Base-by-base conservation (phyloP, 2,888 invertebrate species). In the Cosmia trapezina region DNA sequence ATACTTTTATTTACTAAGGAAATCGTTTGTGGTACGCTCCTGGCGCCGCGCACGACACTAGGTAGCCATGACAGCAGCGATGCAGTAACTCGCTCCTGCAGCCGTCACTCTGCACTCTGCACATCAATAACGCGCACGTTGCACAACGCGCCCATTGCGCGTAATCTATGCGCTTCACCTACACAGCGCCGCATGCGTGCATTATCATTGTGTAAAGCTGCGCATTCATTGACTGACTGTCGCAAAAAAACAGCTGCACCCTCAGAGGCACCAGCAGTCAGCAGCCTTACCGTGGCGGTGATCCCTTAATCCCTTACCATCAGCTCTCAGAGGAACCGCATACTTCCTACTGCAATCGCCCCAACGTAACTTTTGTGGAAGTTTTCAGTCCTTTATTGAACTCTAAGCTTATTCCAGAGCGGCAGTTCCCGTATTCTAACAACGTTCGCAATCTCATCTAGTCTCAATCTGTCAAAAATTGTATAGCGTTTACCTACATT, bases 191-290 rank as follows among this genome's bases (percentile, higher is more conserved):
- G 17, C 77, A 68, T 65, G 78, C 72, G 74, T 79, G 83, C 83
- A 81, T 81, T 73, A 76, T 84, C 73, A 83, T 82, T 73, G 76
- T 65, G n/a, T 81, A 85, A 85, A 80, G 85, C 71, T 33, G 70
- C 51, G 28, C 65, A 83, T 70, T 70, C 81, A 65, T 56, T 6
- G 45, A 2, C 33, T 49, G 49, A 53, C 4, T 62, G 17, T 60
- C 63, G 53, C 56, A 33, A 37, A 41, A 51, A 12, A 43, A 17
- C 49, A 22, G 22, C 9, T 64, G 5, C 28, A n/a, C 8, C 17
- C 28, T 54, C 4, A 19, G 19, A 19, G 41, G 43, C 59, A 43
- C 4, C 12, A 57, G 2, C 43, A n/a, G n/a, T 2, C 12, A 57
- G 2, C 43, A n/a, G n/a, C 28, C 9, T 14, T 17, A 59, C 6